Conservation (phyloP, 2,797 vertebrate species). For the Choloepus didactylus region DNA sequence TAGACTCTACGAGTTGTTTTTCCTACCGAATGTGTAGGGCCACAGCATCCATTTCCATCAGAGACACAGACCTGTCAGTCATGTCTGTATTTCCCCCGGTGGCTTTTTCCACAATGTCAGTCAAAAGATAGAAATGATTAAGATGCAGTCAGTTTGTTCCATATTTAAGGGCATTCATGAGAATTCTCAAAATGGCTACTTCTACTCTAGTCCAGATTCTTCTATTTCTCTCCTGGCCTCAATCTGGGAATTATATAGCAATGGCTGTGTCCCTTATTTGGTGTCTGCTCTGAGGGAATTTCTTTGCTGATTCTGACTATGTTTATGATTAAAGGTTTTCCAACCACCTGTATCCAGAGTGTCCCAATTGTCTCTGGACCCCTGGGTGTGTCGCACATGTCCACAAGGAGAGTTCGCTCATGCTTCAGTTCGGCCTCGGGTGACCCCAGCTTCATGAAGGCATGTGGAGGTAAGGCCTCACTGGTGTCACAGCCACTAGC, state of each 20-base stretch:
- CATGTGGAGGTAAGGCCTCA: accelerated
- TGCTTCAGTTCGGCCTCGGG: background rate
- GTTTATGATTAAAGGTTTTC: background rate
- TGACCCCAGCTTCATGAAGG: background rate
- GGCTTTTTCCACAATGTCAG: background rate
- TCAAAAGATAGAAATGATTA: background rate
- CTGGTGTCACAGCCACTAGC: background rate
- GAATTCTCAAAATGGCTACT: background rate
- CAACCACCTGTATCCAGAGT: background rate
- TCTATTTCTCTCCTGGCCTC: background rate
- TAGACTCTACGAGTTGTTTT: background rate
- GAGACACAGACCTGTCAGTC: background rate
- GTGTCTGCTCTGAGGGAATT: background rate
- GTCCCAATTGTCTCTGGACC: background rate
- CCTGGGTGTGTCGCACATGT: background rate
- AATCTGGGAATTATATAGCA: background rate
- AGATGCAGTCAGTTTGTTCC: background rate
- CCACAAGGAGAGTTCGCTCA: background rate
- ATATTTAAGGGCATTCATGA: background rate
- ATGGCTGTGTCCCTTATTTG: background rate
- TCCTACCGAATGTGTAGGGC: background rate
- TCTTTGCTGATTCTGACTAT: background rate
- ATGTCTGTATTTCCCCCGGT: background rate
- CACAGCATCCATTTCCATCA: background rate
- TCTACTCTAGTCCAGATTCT: background rate